These are phyloP conservation scores for Tenthredo amoena DNA, from an alignment of 2,888 invertebrate genomes.

Conservation along the genomic window DNA sequence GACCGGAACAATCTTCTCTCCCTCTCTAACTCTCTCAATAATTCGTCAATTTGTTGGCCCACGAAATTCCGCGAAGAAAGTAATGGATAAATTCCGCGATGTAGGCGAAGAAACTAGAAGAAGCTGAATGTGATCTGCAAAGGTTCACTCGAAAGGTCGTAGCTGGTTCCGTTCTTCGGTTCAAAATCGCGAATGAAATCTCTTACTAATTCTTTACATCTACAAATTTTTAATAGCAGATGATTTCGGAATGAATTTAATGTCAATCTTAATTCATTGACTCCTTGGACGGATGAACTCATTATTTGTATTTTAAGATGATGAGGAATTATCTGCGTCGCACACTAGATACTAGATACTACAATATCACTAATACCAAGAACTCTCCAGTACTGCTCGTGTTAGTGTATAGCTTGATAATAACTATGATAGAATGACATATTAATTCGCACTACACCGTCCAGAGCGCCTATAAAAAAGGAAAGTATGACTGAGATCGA, in stretches of 20 bases:
- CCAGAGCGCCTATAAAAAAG: constrained; percentile 11
- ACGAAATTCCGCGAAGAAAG: neutral
- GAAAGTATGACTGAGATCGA: constrained; percentile 16
- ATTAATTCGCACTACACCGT: neutral
- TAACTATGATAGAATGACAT: neutral
- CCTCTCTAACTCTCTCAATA: constrained; percentile 34
- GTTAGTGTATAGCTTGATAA: neutral
- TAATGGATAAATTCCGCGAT: neutral
- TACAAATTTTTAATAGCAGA: neutral
- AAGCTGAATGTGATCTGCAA: neutral
- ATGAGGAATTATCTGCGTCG: neutral
- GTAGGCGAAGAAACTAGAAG: neutral
- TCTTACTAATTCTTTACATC: neutral
- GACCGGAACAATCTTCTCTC: constrained; percentile 58
- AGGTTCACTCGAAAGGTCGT: neutral
- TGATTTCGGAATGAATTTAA: neutral
- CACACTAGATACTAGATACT: neutral
- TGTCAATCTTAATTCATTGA: constrained; percentile 5
- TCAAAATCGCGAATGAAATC: neutral
- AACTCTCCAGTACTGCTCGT: neutral
- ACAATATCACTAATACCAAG: neutral
- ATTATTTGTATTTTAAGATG: neutral
- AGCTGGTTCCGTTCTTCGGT: neutral
- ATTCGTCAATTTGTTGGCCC: constrained; percentile 27
- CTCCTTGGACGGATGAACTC: neutral